A percentile compares a stretch with the other conserved stretches of the same genome.
Conservation (phyloP, 2,888 invertebrate genomes). For the Thalpophila matura region DNA sequence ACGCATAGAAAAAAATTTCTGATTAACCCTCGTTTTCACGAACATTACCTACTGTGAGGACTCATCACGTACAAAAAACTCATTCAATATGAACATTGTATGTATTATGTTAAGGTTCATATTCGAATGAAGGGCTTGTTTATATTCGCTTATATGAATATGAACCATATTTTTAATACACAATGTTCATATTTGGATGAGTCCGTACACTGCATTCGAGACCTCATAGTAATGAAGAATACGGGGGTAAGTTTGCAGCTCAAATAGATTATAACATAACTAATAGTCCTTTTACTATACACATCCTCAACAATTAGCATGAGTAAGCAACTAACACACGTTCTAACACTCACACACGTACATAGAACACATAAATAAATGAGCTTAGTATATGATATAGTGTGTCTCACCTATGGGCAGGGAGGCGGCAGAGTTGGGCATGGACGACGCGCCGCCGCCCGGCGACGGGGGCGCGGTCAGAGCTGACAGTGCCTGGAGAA, state of each 20-base stretch:
- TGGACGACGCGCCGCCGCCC: slow-evolving; percentile 83
- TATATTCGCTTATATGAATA: no score
- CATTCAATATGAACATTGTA: no score
- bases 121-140: no score
- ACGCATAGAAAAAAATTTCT: no score
- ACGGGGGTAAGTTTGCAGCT: neutral
- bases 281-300: slow-evolving; percentile 24
- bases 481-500: slow-evolving; percentile 81
- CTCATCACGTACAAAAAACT: no score
- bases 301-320: slow-evolving; percentile 37
- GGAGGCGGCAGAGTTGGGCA: slow-evolving; percentile 86
- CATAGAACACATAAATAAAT: slow-evolving; percentile 16
- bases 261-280: neutral
- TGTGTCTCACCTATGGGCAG: slow-evolving; percentile 84
- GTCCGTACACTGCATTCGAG: no score
- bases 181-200: no score
- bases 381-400: slow-evolving; percentile 9
- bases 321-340: slow-evolving; percentile 61
- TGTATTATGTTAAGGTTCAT: no score
- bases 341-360: slow-evolving; percentile 56
- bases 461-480: slow-evolving; percentile 88
- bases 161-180: no score
- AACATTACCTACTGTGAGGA: no score
- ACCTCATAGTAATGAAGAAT: no score
- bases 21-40: no score